Evolutionary conservation across 2,888 invertebrate species (phyloP).

Genomic region (Acanthoscelides obtectus): DNA sequence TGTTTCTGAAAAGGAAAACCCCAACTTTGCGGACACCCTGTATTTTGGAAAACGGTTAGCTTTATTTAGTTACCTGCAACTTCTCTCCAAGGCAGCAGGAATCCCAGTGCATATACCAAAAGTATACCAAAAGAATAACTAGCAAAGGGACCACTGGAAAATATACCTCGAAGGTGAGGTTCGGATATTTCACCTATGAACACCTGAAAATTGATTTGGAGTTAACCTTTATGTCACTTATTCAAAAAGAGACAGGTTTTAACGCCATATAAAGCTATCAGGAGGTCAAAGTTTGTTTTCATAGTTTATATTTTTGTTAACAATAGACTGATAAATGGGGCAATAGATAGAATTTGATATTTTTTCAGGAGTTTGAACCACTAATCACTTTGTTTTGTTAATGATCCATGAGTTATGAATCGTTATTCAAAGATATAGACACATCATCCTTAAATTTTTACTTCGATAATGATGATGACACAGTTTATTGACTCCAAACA

Average conservation of each 20-base stretch:
- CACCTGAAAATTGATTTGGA: conserved; percentile 53
- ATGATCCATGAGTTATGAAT: not conserved
- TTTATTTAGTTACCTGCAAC: conserved; percentile 53
- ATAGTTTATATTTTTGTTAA: too few relatives aligned
- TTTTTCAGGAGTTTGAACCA: not conserved
- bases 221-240: too few relatives aligned
- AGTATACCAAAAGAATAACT: conserved; percentile 73
- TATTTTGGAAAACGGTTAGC: too few relatives aligned
- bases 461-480: not conserved
- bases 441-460: not conserved
- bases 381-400: not conserved
- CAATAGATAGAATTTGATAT: not conserved
- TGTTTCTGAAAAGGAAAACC: too few relatives aligned
- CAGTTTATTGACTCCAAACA: not conserved
- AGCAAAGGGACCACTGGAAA: conserved; percentile 69
- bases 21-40: too few relatives aligned
- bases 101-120: conserved; percentile 67
- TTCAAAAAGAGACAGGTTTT: too few relatives aligned
- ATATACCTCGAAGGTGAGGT: conserved; percentile 62
- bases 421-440: not conserved
- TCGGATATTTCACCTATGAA: conserved; percentile 73
- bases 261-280: too few relatives aligned
- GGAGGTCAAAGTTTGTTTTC: too few relatives aligned
- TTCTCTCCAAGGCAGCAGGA: conserved; percentile 62
- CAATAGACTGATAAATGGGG: too few relatives aligned